Evolutionary conservation across 1,140 invertebrate species (phyloP), one percentile per base, ranked within the genome.

Genomic region (Polypedilum vanderplanki): DNA sequence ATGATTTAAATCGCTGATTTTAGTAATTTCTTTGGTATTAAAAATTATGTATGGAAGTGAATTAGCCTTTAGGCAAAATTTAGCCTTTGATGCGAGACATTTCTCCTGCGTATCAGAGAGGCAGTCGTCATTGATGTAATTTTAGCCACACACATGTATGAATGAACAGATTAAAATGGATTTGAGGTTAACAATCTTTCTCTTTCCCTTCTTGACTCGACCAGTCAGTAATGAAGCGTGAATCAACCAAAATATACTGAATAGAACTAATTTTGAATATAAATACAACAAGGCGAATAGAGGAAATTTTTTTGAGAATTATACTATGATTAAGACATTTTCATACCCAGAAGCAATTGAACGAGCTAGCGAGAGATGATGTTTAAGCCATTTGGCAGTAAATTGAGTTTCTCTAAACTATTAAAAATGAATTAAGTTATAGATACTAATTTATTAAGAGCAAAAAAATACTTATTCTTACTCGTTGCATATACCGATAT

Each of bases 371-470:
- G 5, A 33, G 24, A 33, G 24, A 57, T 57, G n/a, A 57, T 57
- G 46, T 12, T 57, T 57, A 57, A 57, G 46, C 65, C 65, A 22
- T 70, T 70, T 70, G 65, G 17, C 18, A 20, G n/a, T 70, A 20
- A 18, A 18, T 9, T 18, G 17, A 70, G 20, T 70, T 20, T 70
- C 24, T 33, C 24, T 70, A 9, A 70, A 22, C 65, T 70, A 70
- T 70, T 70, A 70, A 70, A 70, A 70, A 22, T 70, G 65, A 70
- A 70, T 70, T 70, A 70, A 70, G 65, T 70, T 70, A 70, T 70
- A 57, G 46, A 57, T 57, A 57, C 46, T 57, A 57, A 57, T 57
- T 57, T 57, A 57, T 57, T 12, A 57, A 57, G n/a, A 46, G 41
- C 41, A 9, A 46, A 33, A 46, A 57, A 57, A n/a, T 57, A n/a